phyloP scores from a whole-genome alignment of 2,888 invertebrate genomes.

The Ethmia dodecea region DNA sequence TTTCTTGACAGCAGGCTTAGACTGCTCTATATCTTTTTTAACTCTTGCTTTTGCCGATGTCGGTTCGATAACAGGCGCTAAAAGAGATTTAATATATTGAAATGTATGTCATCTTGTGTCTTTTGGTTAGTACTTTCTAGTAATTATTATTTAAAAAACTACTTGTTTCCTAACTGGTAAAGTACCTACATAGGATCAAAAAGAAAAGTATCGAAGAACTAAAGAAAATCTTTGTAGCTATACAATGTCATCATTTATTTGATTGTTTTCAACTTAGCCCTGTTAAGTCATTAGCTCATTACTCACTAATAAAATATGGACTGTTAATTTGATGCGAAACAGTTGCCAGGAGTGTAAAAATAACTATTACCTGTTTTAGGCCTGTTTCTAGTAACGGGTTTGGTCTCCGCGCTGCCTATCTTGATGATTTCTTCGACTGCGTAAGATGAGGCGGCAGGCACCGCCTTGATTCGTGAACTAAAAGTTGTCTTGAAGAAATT shows the following conservation, averaged over 20 bases:
- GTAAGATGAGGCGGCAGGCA: conserved; percentile 40
- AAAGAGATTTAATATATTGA: too few species aligned
- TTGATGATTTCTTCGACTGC: conserved; percentile 56
- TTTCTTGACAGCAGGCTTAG: conserved; percentile 34
- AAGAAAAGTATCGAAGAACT: too few species aligned
- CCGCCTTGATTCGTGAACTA: conserved; percentile 68
- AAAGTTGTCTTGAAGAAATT: conserved; percentile 71
- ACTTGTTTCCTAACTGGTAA: background rate
- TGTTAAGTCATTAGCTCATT: too few species aligned
- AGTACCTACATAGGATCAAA: too few species aligned
- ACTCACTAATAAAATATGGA: too few species aligned
- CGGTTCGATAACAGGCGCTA: conserved; percentile 35
- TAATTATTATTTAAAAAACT: conserved; percentile 4
- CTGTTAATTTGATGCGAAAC: too few species aligned
- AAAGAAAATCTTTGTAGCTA: too few species aligned
- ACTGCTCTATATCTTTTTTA: conserved; percentile 37
- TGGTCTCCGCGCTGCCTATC: conserved; percentile 74
- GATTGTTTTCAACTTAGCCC: too few species aligned
- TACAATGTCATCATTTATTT: too few species aligned
- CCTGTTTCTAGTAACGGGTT: conserved; percentile 67
- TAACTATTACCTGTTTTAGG: conserved; percentile 65
- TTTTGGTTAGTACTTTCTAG: too few species aligned
- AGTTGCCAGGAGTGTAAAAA: too few species aligned
- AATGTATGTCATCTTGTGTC: too few species aligned
- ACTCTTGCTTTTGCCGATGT: conserved; percentile 35